Evolutionary conservation across 2,888 invertebrate genomes (phyloP).

Genomic region (Netelia inedita): DNA sequence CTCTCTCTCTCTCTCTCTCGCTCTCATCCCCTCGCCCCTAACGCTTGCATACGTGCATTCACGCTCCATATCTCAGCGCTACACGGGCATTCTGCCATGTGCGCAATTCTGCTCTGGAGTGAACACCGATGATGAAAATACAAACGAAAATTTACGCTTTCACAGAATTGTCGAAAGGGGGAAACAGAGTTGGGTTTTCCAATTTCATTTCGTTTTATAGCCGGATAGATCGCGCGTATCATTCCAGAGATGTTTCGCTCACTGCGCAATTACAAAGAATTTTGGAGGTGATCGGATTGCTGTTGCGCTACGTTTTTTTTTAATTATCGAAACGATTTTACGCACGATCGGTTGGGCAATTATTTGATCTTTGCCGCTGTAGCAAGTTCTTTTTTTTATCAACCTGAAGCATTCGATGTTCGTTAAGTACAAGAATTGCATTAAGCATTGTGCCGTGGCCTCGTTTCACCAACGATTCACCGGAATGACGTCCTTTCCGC

Average conservation of each 20-base stretch:
- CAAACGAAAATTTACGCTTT: constrained; percentile 38
- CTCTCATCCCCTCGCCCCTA: constrained; percentile 24
- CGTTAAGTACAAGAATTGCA: background rate
- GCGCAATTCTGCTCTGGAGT: constrained; percentile 66
- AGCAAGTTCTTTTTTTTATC: background rate
- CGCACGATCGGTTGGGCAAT: background rate
- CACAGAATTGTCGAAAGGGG: constrained; percentile 79
- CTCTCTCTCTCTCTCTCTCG: background rate
- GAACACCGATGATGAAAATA: constrained; percentile 74
- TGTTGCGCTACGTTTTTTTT: constrained; percentile 5
- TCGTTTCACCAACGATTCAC: background rate
- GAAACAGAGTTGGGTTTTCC: constrained; percentile 15
- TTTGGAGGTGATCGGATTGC: constrained; percentile 28
- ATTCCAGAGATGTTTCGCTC: too few species aligned
- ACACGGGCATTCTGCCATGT: constrained; percentile 57
- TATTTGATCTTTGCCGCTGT: background rate
- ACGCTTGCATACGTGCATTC: constrained; percentile 46
- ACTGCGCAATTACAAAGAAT: background rate
- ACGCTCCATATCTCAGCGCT: constrained; percentile 51
- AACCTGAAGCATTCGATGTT: background rate
- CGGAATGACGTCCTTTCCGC: constrained; percentile 6
- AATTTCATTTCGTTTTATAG: constrained; percentile 36
- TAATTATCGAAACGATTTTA: background rate
- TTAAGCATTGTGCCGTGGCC: background rate
- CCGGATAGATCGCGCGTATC: background rate